These are phyloP conservation scores for Eulacestoma nigropectus DNA, from an alignment of 2,113 vertebrate genomes.

Conservation along the genomic window DNA sequence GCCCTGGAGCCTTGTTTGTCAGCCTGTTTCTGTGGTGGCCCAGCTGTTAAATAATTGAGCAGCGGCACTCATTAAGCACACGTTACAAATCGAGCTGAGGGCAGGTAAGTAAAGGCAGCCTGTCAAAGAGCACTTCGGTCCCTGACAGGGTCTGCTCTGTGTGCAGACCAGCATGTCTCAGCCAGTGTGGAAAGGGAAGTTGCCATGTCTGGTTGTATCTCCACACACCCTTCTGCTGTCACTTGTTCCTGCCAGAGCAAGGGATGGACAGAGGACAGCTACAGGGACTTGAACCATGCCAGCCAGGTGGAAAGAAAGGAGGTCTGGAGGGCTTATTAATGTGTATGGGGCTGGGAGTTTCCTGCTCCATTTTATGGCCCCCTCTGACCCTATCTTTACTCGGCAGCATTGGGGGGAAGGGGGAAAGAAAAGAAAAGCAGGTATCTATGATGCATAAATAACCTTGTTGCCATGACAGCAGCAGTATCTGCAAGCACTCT, in stretches of 20 bases:
- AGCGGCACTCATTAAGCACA: neutral
- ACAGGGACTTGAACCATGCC: neutral
- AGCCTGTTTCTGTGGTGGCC: neutral
- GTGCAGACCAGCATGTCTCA: accelerated
- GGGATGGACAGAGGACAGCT: neutral
- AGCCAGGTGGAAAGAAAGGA: neutral
- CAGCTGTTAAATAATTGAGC: neutral
- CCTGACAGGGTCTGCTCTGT: neutral
- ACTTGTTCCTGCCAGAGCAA: neutral
- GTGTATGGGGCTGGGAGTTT: neutral
- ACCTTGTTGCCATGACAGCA: slow-evolving; percentile 57
- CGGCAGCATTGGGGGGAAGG: neutral
- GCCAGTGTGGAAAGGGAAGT: accelerated
- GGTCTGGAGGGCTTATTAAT: neutral
- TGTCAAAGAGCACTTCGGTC: neutral
- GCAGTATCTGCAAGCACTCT: slow-evolving; percentile 26
- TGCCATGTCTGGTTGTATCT: neutral
- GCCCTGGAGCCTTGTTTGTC: neutral
- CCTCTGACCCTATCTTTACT: neutral
- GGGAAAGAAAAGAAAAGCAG: neutral
- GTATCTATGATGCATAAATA: slow-evolving; percentile 48
- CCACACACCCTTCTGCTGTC: neutral
- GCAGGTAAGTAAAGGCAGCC: neutral
- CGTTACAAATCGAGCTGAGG: neutral
- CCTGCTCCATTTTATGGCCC: neutral